These are phyloP conservation scores for Indicator maculatus DNA, from an alignment of 2,113 vertebrate species.

Conservation along the genomic window DNA sequence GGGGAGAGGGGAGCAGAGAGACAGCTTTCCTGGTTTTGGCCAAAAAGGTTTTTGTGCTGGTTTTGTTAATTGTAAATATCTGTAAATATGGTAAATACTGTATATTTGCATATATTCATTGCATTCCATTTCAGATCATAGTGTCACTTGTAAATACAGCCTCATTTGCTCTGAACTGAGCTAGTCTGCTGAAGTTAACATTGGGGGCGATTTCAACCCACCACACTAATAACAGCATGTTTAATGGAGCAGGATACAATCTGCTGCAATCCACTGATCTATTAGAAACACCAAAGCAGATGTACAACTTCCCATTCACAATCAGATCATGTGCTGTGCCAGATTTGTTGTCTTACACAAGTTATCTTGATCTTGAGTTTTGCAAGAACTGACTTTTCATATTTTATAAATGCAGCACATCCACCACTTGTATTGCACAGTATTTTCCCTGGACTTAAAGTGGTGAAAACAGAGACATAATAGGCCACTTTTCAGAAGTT, in stretches of 20 bases:
- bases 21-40: too few species aligned
- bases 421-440: neutral
- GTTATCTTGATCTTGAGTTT: neutral
- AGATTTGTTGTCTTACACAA: neutral
- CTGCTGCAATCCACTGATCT: neutral
- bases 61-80: too few species aligned
- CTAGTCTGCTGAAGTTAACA: too few species aligned
- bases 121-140: too few species aligned
- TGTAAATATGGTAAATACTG: too few species aligned
- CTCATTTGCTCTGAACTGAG: too few species aligned
- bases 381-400: neutral
- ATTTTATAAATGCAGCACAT: neutral
- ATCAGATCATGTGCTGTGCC: neutral
- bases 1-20: too few species aligned
- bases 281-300: neutral
- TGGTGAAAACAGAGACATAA: neutral
- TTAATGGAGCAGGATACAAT: neutral
- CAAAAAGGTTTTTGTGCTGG: too few species aligned
- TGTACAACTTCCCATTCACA: neutral
- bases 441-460: neutral
- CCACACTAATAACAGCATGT: rapidly evolving
- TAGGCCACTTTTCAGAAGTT: neutral
- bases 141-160: too few species aligned
- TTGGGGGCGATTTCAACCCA: too few species aligned
- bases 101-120: too few species aligned